Evolutionary conservation across 2,888 invertebrate genomes (phyloP).

Genomic region (Diplazon laetatorius): DNA sequence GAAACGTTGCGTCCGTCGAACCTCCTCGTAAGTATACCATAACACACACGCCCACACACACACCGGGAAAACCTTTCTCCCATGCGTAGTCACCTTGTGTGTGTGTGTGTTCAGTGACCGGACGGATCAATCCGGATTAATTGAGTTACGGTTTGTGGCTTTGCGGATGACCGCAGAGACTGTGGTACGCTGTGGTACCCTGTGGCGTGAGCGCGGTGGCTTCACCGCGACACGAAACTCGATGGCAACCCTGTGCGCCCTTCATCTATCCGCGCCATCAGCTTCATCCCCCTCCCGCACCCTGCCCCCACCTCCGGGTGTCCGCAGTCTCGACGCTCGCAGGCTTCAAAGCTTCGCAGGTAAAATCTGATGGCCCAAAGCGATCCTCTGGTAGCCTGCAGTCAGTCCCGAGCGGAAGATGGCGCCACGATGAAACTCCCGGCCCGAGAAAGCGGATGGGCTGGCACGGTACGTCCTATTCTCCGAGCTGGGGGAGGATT

Average conservation of each 20-base stretch:
- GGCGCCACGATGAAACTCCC: neutral
- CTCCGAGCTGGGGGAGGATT: neutral
- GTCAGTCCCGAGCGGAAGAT: too few relatives aligned
- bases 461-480: slow-evolving; percentile 1
- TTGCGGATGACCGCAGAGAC: slow-evolving; percentile 78
- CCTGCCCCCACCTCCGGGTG: slow-evolving; percentile 7
- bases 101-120: slow-evolving; percentile 48
- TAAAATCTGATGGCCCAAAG: neutral
- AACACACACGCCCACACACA: too few relatives aligned
- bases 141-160: slow-evolving; percentile 81
- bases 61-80: slow-evolving; percentile 47
- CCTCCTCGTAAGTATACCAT: slow-evolving; percentile 34
- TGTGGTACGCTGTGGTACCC: slow-evolving; percentile 69
- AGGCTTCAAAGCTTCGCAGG: neutral
- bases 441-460: neutral
- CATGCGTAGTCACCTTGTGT: neutral
- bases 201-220: slow-evolving; percentile 52
- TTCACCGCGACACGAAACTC: slow-evolving; percentile 53
- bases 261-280: slow-evolving; percentile 34
- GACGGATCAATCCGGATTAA: slow-evolving; percentile 80
- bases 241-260: slow-evolving; percentile 29
- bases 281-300: too few relatives aligned
- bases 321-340: slow-evolving; percentile 11
- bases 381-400: too few relatives aligned
- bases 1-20: slow-evolving; percentile 30